Conservation (phyloP, 2,888 invertebrate species). For the Drosophila fungiperda region DNA sequence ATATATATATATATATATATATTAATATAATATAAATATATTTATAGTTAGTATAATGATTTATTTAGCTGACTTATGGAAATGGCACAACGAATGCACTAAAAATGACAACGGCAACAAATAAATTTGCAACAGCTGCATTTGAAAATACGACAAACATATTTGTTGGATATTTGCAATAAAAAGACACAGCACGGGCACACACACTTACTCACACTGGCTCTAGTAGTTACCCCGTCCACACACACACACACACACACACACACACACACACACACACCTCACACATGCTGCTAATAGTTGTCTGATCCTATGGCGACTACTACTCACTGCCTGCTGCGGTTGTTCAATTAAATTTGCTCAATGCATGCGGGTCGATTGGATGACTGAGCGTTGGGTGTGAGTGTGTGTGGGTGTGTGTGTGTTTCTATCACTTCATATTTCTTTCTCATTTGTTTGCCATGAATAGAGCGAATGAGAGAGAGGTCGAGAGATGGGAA, state of each 20-base stretch:
- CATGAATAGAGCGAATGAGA: constrained; percentile 18
- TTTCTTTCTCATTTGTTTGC: constrained; percentile 61
- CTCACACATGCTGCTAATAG: constrained; percentile 49
- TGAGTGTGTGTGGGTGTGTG: constrained; percentile 3
- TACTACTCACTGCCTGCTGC: constrained; percentile 40
- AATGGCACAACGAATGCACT: constrained; percentile 58
- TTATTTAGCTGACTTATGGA: constrained; percentile 69
- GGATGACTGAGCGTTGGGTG: constrained; percentile 27
- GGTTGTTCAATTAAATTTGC: constrained; percentile 76
- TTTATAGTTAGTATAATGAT: constrained; percentile 64
- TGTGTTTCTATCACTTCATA: constrained; percentile 73
- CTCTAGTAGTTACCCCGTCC: constrained; percentile 33
- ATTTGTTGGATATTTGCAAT: constrained; percentile 52
- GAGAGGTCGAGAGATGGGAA: not conserved
- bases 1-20: not conserved
- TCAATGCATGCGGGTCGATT: constrained; percentile 74
- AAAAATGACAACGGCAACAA: constrained; percentile 66
- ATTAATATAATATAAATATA: constrained; percentile 21
- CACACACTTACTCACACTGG: constrained; percentile 32
- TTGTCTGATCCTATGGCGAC: constrained; percentile 52
- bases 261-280: constrained; percentile 24
- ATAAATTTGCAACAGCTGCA: constrained; percentile 78
- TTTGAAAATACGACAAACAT: constrained; percentile 64
- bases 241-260: constrained; percentile 13
- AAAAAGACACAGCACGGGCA: constrained; percentile 56